phyloP scores from a whole-genome alignment of 2,888 invertebrate genomes.

The Hirtodrosophila confusa region DNA sequence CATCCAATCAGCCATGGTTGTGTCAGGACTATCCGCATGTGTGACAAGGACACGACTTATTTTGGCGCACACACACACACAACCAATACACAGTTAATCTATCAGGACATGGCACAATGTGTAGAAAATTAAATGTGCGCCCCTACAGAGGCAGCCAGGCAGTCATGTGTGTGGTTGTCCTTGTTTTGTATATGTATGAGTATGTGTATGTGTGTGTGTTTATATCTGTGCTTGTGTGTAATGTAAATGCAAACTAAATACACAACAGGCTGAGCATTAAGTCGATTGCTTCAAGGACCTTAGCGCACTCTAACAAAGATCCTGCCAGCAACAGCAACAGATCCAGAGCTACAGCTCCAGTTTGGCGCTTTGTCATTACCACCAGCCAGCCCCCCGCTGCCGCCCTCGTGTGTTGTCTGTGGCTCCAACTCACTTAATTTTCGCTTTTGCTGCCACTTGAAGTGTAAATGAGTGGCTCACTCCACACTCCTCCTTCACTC shows the following conservation, averaged over 20 bases:
- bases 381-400: conserved; percentile 3
- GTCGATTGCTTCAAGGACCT: conserved; percentile 78
- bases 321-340: conserved; percentile 38
- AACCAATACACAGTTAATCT: conserved; percentile 71
- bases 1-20: conserved; percentile 62
- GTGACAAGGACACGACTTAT: conserved; percentile 63
- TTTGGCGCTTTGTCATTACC: conserved; percentile 63
- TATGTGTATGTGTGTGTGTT: conserved; percentile 12
- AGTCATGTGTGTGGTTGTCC: conserved; percentile 55
- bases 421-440: conserved; percentile 66
- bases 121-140: conserved; percentile 74
- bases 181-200: conserved; percentile 19
- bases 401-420: conserved; percentile 45
- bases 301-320: conserved; percentile 36
- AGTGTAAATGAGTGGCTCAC: conserved; percentile 74
- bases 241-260: conserved; percentile 78
- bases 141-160: conserved; percentile 21
- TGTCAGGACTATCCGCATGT: conserved; percentile 15
- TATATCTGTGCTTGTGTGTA: conserved; percentile 30
- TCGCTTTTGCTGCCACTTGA: conserved; percentile 70
- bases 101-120: conserved; percentile 74
- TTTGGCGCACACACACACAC: conserved; percentile 34
- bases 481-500: conserved; percentile 1
- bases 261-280: conserved; percentile 74
- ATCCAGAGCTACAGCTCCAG: conserved; percentile 13